Conservation (phyloP, 2,113 vertebrate species). For the Hippocampus abdominalis region DNA sequence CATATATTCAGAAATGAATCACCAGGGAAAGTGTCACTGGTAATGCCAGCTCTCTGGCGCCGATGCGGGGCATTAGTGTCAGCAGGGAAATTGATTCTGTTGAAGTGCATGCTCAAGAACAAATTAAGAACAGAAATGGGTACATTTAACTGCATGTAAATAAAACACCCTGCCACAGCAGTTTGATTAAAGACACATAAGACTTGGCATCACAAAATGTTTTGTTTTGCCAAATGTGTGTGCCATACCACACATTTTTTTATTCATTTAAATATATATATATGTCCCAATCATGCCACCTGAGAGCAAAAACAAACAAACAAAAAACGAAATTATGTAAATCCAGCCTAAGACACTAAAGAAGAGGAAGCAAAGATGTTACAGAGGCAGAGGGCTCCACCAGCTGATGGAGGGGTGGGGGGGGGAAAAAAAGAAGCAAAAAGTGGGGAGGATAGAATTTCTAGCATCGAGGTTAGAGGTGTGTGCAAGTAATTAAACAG, state of each 20-base stretch:
- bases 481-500: slow-evolving; percentile 15
- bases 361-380: neutral
- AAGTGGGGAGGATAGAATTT: slow-evolving; percentile 22
- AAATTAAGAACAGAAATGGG: slow-evolving; percentile 13
- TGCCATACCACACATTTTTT: neutral
- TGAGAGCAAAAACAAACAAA: neutral
- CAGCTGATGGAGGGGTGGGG: slow-evolving; percentile 29
- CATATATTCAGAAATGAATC: neutral
- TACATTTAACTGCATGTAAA: slow-evolving; percentile 18
- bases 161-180: neutral
- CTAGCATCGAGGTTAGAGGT: slow-evolving; percentile 45
- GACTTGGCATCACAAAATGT: neutral
- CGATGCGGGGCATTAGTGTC: neutral
- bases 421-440: slow-evolving; percentile 16
- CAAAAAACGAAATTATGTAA: neutral
- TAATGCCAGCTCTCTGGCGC: neutral
- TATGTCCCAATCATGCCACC: neutral
- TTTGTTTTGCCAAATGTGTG: neutral
- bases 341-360: neutral
- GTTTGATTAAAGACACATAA: neutral
- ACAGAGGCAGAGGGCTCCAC: neutral
- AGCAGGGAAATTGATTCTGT: slow-evolving; percentile 11
- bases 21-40: neutral
- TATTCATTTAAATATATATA: too few species aligned
- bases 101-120: slow-evolving; percentile 5